Conservation (phyloP, 1,140 invertebrate genomes). For the Drosophila aff. region DNA sequence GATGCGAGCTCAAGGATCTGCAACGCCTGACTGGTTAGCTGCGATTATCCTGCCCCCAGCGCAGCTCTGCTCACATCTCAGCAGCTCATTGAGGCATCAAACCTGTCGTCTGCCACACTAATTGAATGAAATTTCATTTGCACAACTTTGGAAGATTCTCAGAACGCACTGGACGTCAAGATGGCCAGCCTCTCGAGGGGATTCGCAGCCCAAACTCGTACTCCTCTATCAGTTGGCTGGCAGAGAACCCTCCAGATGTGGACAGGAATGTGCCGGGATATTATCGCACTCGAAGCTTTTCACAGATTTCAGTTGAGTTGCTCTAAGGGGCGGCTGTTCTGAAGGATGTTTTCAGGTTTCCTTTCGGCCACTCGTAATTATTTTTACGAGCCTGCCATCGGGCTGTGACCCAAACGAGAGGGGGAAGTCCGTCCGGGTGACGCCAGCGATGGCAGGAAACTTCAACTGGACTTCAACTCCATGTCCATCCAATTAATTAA, state of each 20-base stretch:
- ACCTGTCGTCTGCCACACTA: conserved; percentile 40
- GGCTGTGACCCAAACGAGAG: neutral
- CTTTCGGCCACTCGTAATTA: conserved; percentile 11
- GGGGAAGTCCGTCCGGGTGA: neutral
- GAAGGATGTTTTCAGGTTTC: conserved; percentile 20
- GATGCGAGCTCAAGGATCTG: conserved; percentile 3
- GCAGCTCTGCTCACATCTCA: neutral
- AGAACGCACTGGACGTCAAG: neutral
- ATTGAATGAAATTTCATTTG: conserved; percentile 53
- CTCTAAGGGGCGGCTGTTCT: conserved; percentile 10
- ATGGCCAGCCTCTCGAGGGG: conserved; percentile 2
- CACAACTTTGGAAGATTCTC: conserved; percentile 21
- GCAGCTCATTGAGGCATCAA: conserved; percentile 27
- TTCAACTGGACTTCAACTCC: conserved; percentile 37
- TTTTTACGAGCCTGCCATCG: conserved; percentile 27
- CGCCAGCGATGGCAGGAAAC: conserved; percentile 13
- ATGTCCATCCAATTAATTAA: conserved; percentile 52
- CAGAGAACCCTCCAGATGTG: conserved; percentile 28
- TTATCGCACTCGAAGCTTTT: conserved; percentile 37
- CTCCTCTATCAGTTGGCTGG: neutral
- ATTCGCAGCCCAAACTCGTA: neutral
- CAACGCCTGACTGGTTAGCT: conserved; percentile 4
- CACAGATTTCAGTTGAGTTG: conserved; percentile 26
- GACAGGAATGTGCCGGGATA: conserved; percentile 20
- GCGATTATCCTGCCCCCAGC: neutral